Evolutionary conservation across 2,113 vertebrate genomes (phyloP).

Genomic region (Asarcornis scutulata): DNA sequence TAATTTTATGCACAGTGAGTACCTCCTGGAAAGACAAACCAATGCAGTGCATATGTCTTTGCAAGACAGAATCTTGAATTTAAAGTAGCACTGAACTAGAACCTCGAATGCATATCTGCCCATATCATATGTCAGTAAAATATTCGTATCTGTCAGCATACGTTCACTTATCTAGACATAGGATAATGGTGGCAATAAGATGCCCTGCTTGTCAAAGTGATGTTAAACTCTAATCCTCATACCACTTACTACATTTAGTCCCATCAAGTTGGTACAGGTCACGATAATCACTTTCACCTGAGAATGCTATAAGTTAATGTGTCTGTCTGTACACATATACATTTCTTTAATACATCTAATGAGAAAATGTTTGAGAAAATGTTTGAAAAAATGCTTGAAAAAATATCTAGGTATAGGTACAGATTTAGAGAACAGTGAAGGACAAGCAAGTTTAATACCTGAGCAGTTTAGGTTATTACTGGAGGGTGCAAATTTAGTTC

Average conservation of each 20-base stretch:
- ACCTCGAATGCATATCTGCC: background rate
- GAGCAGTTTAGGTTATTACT: slow-evolving; percentile 21
- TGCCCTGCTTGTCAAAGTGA: background rate
- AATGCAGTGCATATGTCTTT: slow-evolving; percentile 51
- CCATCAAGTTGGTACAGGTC: background rate
- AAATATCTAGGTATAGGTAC: background rate
- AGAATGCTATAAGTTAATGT: background rate
- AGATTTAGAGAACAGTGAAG: slow-evolving; percentile 7
- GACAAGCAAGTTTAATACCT: background rate
- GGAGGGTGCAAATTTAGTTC: slow-evolving; percentile 25
- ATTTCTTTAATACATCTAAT: background rate
- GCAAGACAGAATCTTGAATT: slow-evolving; percentile 29
- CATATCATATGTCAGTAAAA: slow-evolving; percentile 9
- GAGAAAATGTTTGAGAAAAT: background rate
- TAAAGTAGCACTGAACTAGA: slow-evolving; percentile 21
- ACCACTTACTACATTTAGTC: background rate
- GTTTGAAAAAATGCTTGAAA: background rate
- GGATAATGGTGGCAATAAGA: background rate
- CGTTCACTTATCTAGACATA: background rate
- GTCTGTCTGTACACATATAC: background rate
- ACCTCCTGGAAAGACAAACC: slow-evolving; percentile 43
- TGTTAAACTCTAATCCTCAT: background rate
- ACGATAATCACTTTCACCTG: background rate
- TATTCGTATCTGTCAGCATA: background rate
- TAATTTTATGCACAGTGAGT: slow-evolving; percentile 57